These are phyloP conservation scores for Cerastis rubricosa DNA, from an alignment of 2,888 invertebrate genomes.

Conservation along the genomic window DNA sequence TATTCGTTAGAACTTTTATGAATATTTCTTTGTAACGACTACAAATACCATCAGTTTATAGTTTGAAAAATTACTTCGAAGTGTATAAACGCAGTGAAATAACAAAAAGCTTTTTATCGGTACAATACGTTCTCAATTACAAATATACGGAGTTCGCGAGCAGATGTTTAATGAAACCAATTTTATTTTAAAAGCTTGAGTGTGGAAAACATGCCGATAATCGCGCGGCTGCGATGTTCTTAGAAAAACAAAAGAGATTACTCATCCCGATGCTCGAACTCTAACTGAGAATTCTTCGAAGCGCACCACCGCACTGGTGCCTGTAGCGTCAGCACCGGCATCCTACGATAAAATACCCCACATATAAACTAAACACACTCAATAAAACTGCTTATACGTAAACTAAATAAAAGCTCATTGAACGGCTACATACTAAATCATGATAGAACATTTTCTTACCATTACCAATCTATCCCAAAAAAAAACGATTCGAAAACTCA, in stretches of 20 bases:
- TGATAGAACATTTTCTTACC: conserved; percentile 17
- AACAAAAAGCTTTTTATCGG: conserved; percentile 57
- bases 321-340: conserved; percentile 80
- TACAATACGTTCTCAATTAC: conserved; percentile 61
- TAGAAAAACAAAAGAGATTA: conserved; percentile 90
- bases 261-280: conserved; percentile 89
- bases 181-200: conserved; percentile 74
- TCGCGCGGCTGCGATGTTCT: conserved; percentile 80
- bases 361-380: conserved; percentile 41
- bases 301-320: conserved; percentile 78
- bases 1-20: conserved; percentile 24
- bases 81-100: conserved; percentile 29
- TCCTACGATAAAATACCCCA: conserved; percentile 46
- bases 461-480: conserved; percentile 9
- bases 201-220: conserved; percentile 84
- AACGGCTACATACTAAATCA: conserved; percentile 26
- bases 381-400: conserved; percentile 39
- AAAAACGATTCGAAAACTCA: conserved; percentile 35
- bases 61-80: conserved; percentile 36
- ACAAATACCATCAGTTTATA: conserved; percentile 16
- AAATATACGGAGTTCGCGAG: conserved; percentile 47
- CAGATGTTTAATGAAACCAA: conserved; percentile 69
- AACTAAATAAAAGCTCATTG: conserved; percentile 37
- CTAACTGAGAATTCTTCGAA: conserved; percentile 88
- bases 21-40: conserved; percentile 39